These are phyloP conservation scores for Polypterus bichir DNA, from an alignment of 2,113 vertebrate genomes.

Conservation along the genomic window DNA sequence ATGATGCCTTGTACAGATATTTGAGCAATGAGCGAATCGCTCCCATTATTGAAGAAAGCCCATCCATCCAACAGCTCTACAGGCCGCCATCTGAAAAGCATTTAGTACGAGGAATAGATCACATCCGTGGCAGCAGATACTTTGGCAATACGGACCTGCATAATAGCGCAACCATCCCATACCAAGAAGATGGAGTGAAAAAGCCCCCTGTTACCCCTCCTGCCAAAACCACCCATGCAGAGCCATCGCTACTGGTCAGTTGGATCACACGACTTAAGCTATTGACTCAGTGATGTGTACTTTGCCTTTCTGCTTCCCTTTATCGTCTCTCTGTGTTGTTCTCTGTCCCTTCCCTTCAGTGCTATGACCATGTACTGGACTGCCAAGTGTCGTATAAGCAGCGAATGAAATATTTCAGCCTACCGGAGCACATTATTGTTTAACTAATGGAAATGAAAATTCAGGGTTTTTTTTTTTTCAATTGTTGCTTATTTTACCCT, in stretches of 20 bases:
- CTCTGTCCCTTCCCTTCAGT: constrained; percentile 27
- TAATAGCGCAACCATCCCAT: constrained; percentile 73
- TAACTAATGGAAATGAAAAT: too few relatives aligned
- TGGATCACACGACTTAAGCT: constrained; percentile 77
- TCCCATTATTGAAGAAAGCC: constrained; percentile 68
- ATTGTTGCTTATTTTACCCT: too few relatives aligned
- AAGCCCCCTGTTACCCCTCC: constrained; percentile 34
- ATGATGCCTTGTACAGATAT: constrained; percentile 62
- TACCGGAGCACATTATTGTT: too few relatives aligned
- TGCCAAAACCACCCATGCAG: constrained; percentile 42
- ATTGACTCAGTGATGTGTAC: constrained; percentile 69
- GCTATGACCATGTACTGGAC: constrained; percentile 17
- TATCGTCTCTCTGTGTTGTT: constrained; percentile 37
- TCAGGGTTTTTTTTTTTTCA: too few relatives aligned
- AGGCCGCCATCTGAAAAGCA: constrained; percentile 53
- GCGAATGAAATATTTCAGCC: too few relatives aligned
- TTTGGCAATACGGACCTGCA: constrained; percentile 68
- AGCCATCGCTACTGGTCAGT: constrained; percentile 68
- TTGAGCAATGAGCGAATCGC: constrained; percentile 88
- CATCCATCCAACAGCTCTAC: constrained; percentile 45
- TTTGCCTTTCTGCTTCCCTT: constrained; percentile 26
- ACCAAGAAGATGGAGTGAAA: constrained; percentile 61
- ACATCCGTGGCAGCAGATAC: constrained; percentile 72
- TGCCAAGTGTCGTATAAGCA: not conserved
- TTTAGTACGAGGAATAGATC: constrained; percentile 69